Evolutionary conservation across 2,888 invertebrate species (phyloP).

Genomic region (Trimorus sp.): DNA sequence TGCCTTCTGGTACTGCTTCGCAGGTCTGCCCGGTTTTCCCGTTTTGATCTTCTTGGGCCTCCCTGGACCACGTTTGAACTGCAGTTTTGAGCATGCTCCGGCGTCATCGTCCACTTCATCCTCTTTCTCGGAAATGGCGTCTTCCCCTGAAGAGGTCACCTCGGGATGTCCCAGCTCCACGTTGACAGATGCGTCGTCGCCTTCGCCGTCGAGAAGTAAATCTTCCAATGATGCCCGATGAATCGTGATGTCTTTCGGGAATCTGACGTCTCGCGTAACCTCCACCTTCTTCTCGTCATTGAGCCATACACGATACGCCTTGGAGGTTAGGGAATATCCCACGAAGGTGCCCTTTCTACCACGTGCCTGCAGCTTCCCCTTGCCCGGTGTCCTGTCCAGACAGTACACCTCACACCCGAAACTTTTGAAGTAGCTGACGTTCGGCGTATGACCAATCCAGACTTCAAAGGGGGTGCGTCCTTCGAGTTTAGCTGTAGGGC

Average conservation of each 20-base stretch:
- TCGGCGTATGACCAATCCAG: constrained; percentile 52
- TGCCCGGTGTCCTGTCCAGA: not conserved
- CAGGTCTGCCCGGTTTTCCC: constrained; percentile 2
- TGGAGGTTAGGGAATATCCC: constrained; percentile 26
- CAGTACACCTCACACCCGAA: constrained; percentile 64
- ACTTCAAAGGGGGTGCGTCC: constrained; percentile 65
- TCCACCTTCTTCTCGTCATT: constrained; percentile 10
- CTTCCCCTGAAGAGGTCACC: too few relatives aligned
- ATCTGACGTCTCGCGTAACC: constrained; percentile 29
- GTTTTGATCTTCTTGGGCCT: not conserved
- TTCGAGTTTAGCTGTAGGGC: constrained; percentile 52
- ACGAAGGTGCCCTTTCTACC: constrained; percentile 27
- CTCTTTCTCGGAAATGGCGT: too few relatives aligned
- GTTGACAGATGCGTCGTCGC: too few relatives aligned
- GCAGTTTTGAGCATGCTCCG: not conserved
- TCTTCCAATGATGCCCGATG: too few relatives aligned
- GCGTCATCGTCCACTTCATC: too few relatives aligned
- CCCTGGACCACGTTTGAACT: constrained; percentile 1
- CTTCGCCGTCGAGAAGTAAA: too few relatives aligned
- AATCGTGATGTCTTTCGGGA: not conserved
- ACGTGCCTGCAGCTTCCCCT: constrained; percentile 37
- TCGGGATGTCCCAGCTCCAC: too few relatives aligned
- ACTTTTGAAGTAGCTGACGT: constrained; percentile 58
- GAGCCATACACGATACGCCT: constrained; percentile 43
- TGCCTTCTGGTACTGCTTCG: constrained; percentile 9